Conservation (phyloP, 2,888 invertebrate genomes). For the Lithophane leautieri region DNA sequence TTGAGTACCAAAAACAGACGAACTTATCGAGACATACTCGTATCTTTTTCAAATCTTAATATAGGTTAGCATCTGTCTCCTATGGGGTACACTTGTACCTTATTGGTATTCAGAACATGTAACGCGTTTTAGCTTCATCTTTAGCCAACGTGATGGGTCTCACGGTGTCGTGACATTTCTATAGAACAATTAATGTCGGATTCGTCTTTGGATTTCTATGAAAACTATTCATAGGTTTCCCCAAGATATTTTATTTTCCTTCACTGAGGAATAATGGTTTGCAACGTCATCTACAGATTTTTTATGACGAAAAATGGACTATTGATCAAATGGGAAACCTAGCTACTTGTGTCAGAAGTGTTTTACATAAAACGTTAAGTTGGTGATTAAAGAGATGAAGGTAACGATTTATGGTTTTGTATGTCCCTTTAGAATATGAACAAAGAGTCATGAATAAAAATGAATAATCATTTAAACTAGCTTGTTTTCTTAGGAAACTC, state of each 20-base stretch:
- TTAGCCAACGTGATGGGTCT: slow-evolving; percentile 60
- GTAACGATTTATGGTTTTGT: not conserved
- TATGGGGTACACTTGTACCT: slow-evolving; percentile 1
- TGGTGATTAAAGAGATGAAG: not conserved
- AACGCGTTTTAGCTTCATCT: slow-evolving; percentile 51
- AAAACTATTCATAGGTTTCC: slow-evolving; percentile 48
- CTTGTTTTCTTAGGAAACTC: slow-evolving; percentile 8
- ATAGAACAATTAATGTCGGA: slow-evolving; percentile 19
- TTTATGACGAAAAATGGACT: slow-evolving; percentile 8
- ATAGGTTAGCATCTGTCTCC: slow-evolving; percentile 28
- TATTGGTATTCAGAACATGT: slow-evolving; percentile 48
- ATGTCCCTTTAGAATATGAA: not conserved
- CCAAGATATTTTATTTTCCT: slow-evolving; percentile 30
- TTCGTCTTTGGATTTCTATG: slow-evolving; percentile 11
- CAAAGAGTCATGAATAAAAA: not conserved
- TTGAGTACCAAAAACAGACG: slow-evolving; percentile 1
- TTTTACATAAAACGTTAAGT: slow-evolving; percentile 8
- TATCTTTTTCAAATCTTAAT: slow-evolving; percentile 13
- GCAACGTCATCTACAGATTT: slow-evolving; percentile 9
- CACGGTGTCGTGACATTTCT: slow-evolving; percentile 26
- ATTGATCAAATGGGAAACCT: slow-evolving; percentile 1
- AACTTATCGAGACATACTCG: slow-evolving; percentile 5
- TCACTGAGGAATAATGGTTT: slow-evolving; percentile 1
- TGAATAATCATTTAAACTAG: not conserved
- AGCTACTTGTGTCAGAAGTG: not conserved